These are phyloP conservation scores for Hanleya hanleyi DNA, from an alignment of 2,888 invertebrate species.

Conservation along the genomic window DNA sequence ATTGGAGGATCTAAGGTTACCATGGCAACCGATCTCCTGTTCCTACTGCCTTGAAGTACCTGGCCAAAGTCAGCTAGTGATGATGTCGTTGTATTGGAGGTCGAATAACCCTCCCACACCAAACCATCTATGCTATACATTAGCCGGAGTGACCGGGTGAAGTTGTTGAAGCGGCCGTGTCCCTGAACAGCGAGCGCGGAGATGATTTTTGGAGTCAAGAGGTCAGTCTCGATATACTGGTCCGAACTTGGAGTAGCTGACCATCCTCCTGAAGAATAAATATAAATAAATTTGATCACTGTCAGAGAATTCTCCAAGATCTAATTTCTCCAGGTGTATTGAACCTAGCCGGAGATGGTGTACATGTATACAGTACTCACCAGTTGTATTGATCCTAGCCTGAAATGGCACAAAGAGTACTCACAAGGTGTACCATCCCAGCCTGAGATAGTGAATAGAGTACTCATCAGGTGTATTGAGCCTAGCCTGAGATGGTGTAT, in stretches of 20 bases:
- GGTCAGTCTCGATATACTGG: neutral
- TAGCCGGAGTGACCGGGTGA: neutral
- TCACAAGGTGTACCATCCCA: no score
- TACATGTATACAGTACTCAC: no score
- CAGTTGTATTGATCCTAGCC: no score
- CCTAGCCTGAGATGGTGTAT: no score
- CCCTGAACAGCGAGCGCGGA: neutral
- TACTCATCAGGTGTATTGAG: no score
- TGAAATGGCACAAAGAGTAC: no score
- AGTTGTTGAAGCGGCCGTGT: constrained; percentile 1
- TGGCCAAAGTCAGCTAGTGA: neutral
- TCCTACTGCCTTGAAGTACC: neutral
- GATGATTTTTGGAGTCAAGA: neutral
- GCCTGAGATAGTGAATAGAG: no score
- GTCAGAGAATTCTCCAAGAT: no score
- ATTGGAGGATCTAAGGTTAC: neutral
- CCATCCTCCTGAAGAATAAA: neutral
- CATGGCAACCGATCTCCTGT: neutral
- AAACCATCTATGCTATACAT: neutral
- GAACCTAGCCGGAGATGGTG: no score
- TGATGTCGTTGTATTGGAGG: neutral
- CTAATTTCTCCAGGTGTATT: no score
- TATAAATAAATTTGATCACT: no score
- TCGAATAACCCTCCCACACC: neutral
- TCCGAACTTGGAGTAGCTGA: neutral